A percentile compares a stretch with the other conserved stretches of the same genome.
phyloP scores from a whole-genome alignment of 2,888 invertebrate genomes.

The Eilema griseolum region DNA sequence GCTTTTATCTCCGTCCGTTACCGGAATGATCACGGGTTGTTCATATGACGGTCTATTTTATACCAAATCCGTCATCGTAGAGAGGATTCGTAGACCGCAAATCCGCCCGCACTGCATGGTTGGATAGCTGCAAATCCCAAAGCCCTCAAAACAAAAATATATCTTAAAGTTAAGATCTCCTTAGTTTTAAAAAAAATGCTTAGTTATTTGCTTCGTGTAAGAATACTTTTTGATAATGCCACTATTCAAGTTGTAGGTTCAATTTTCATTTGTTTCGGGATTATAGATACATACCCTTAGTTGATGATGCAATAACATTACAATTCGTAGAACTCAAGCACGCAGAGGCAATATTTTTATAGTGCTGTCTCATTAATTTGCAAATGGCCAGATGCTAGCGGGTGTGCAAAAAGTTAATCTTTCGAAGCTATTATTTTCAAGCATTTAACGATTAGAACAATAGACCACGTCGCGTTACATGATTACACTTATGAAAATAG shows the following conservation, averaged over 20 bases:
- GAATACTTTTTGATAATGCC: background rate
- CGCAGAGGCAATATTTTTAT: slow-evolving; percentile 40
- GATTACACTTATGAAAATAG: slow-evolving; percentile 63
- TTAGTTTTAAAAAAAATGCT: background rate
- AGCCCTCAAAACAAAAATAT: background rate
- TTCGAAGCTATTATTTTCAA: slow-evolving; percentile 55
- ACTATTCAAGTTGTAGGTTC: background rate
- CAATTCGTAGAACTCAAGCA: slow-evolving; percentile 35
- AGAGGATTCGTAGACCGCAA: background rate
- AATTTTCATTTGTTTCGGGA: background rate
- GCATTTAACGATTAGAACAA: slow-evolving; percentile 68
- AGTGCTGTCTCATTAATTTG: slow-evolving; percentile 56
- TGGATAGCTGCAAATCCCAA: background rate
- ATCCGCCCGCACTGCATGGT: background rate
- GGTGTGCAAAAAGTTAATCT: slow-evolving; percentile 60
- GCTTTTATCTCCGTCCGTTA: background rate
- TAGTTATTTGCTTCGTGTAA: too few relatives aligned
- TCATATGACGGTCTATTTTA: background rate
- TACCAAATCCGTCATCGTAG: background rate
- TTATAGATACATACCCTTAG: slow-evolving; percentile 19
- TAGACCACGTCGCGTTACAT: slow-evolving; percentile 67
- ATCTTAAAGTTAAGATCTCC: background rate
- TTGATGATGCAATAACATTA: slow-evolving; percentile 32
- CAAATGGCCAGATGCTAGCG: slow-evolving; percentile 54
- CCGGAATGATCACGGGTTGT: background rate